These are phyloP conservation scores for Sanderia malayensis DNA, from an alignment of 30 jellyfish, hydroid and myxozoan species.

Conservation along the genomic window DNA sequence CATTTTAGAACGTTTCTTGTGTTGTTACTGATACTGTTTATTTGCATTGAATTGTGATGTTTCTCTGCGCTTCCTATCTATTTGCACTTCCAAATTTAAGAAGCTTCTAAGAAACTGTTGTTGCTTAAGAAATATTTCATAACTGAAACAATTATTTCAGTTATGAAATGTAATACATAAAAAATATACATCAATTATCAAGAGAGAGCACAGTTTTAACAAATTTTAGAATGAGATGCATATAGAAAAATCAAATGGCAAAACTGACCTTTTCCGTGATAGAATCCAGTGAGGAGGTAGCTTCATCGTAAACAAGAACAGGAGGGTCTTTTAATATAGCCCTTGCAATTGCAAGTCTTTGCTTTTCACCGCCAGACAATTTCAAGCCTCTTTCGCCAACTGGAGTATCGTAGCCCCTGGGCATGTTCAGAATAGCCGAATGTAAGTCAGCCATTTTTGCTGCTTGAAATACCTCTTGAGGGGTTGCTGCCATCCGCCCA, in stretches of 20 bases:
- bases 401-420: conserved; percentile 88
- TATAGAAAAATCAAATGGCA: background rate
- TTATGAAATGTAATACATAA: no score
- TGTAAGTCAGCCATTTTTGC: conserved; percentile 88
- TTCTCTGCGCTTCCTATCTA: no score
- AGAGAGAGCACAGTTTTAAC: no score
- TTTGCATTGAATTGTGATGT: no score
- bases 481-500: conserved; percentile 81
- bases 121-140: no score
- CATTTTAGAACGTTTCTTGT: no score
- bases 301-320: conserved; percentile 89
- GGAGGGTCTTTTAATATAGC: conserved; percentile 92
- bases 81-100: no score
- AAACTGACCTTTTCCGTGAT: conserved; percentile 86
- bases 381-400: conserved; percentile 99
- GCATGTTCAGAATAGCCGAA: conserved; percentile 73
- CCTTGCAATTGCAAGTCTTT: conserved; percentile 98
- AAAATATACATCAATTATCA: no score
- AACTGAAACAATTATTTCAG: no score
- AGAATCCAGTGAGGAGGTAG: conserved; percentile 97
- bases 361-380: conserved; percentile 99
- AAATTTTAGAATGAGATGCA: no score
- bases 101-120: no score
- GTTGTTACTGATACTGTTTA: no score
- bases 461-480: conserved; percentile 85